phyloP scores from a whole-genome alignment of 2,888 invertebrate species.

The Keiferia lycopersicella region DNA sequence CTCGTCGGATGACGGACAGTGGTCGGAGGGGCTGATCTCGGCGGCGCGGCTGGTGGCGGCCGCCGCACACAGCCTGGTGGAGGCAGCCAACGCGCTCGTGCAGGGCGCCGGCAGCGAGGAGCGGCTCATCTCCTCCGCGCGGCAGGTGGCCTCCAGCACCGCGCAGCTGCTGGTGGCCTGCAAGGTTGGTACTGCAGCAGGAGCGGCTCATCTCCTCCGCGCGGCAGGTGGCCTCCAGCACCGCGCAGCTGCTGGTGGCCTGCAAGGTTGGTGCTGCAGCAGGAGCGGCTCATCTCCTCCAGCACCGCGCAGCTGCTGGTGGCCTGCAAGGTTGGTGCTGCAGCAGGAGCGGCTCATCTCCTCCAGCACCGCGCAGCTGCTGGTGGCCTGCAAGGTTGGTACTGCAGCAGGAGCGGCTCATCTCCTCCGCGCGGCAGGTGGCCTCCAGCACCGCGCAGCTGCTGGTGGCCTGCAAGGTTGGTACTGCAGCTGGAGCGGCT shows the following conservation, averaged over 20 bases:
- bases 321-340: slow-evolving; percentile 92
- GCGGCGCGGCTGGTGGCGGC: slow-evolving; percentile 98
- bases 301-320: slow-evolving; percentile 98
- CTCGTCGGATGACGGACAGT: slow-evolving; percentile 97
- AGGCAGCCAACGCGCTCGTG: slow-evolving; percentile 98
- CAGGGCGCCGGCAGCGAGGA: slow-evolving; percentile 95
- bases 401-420: neutral
- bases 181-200: slow-evolving; percentile 84
- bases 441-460: neutral
- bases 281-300: slow-evolving; percentile 60
- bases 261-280: neutral
- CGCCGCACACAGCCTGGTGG: slow-evolving; percentile 98
- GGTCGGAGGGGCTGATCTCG: slow-evolving; percentile 98
- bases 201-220: too few relatives aligned
- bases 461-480: slow-evolving; percentile 55
- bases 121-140: slow-evolving; percentile 96
- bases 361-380: neutral
- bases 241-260: too few relatives aligned
- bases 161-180: slow-evolving; percentile 99
- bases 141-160: slow-evolving; percentile 98
- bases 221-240: neutral
- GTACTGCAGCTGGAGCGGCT: slow-evolving; percentile 98
- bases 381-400: too few relatives aligned
- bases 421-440: neutral
- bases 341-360: too few relatives aligned